Evolutionary conservation across 92 coral and sea anemone species (phyloP).

Genomic region (Meandrina meandrites): DNA sequence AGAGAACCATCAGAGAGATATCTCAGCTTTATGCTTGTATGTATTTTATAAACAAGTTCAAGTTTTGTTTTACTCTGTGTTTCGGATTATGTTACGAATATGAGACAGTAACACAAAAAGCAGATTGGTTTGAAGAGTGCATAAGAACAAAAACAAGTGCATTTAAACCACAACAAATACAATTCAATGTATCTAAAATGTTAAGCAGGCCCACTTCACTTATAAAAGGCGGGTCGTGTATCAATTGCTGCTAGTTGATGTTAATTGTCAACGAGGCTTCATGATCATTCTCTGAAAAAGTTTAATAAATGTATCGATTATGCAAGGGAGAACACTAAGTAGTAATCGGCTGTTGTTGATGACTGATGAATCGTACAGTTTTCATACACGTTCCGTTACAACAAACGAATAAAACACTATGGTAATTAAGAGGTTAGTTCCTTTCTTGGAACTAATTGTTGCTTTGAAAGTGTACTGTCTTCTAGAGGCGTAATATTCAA

Average conservation of each 20-base stretch:
- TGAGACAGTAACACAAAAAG: background rate
- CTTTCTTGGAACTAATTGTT: constrained; percentile 7
- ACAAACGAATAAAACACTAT: background rate
- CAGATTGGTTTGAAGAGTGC: too few species aligned
- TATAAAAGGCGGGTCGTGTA: background rate
- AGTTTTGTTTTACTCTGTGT: background rate
- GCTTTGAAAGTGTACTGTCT: background rate
- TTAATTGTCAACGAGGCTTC: too few species aligned
- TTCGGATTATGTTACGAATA: background rate
- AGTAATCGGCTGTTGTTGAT: background rate
- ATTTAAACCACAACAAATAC: too few species aligned
- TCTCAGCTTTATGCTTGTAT: background rate
- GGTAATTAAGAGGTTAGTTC: background rate
- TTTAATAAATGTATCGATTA: background rate
- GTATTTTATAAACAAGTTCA: background rate
- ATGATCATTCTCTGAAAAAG: too few species aligned
- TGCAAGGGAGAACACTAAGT: background rate
- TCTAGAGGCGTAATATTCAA: background rate
- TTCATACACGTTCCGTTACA: background rate
- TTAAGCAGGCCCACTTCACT: background rate
- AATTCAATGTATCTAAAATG: too few species aligned
- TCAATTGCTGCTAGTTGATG: too few species aligned
- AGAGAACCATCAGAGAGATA: background rate
- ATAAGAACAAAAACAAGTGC: too few species aligned
- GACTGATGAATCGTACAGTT: background rate